Percentiles rank a stretch among this genome's conserved stretches.
These are phyloP conservation scores for Aspidiotus rigidus DNA, from an alignment of 2,888 invertebrate species.

Conservation along the genomic window DNA sequence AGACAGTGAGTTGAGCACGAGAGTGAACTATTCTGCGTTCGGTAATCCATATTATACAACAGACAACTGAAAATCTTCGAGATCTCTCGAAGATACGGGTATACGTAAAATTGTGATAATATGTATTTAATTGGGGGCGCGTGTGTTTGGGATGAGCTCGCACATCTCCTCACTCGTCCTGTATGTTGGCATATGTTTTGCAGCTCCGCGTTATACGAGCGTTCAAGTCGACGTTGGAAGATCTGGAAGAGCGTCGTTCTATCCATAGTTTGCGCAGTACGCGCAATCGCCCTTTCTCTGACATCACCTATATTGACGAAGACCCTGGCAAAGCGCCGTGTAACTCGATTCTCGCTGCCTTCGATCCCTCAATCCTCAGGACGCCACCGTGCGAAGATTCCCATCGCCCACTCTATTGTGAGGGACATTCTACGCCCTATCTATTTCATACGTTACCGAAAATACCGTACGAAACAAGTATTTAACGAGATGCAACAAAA, in stretches of 20 bases:
- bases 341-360: conserved; percentile 36
- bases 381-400: conserved; percentile 35
- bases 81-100: no score
- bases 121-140: conserved; percentile 11
- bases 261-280: conserved; percentile 84
- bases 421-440: conserved; percentile 35
- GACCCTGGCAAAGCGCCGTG: conserved; percentile 44
- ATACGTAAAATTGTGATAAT: not conserved
- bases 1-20: no score
- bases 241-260: conserved; percentile 97
- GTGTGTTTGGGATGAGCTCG: conserved; percentile 31
- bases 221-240: conserved; percentile 98
- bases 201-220: conserved; percentile 99
- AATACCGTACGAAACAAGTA: conserved; percentile 63
- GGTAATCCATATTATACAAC: no score
- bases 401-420: conserved; percentile 44
- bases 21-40: no score
- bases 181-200: conserved; percentile 46
- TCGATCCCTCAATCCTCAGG: conserved; percentile 35
- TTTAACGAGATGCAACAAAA: conserved; percentile 46
- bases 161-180: conserved; percentile 29
- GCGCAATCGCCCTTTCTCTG: conserved; percentile 67
- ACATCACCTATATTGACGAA: conserved; percentile 76
- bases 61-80: no score
- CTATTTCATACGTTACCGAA: conserved; percentile 46